Evolutionary conservation across 2,797 vertebrate genomes (phyloP).

Genomic region (Xiphorhynchus erythropygius): DNA sequence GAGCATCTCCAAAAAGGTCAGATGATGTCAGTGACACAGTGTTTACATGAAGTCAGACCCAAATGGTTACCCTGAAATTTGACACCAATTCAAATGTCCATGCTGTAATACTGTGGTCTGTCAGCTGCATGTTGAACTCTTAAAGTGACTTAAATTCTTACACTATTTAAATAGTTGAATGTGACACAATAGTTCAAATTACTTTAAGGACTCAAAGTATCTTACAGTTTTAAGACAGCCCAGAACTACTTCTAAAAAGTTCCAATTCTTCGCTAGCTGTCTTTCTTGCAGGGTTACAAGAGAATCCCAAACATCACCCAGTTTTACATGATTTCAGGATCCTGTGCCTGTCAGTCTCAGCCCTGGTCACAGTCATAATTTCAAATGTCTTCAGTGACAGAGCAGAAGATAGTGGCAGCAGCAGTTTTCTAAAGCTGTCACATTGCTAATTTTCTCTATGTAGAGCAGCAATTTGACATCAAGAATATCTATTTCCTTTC

Average conservation of each 20-base stretch:
- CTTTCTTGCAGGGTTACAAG: background rate
- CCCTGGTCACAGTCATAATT: background rate
- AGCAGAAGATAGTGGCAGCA: background rate
- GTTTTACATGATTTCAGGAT: background rate
- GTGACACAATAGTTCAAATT: background rate
- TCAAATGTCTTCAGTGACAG: background rate
- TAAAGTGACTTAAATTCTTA: background rate
- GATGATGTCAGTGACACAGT: rapidly evolving
- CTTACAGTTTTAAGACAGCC: background rate
- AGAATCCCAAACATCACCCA: background rate
- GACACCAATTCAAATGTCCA: background rate
- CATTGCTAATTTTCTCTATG: background rate
- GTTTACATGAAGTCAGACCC: background rate
- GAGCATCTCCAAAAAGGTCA: background rate
- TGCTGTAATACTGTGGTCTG: background rate
- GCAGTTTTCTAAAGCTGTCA: background rate
- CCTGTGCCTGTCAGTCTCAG: background rate
- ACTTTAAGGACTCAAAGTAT: background rate
- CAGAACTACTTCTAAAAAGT: background rate
- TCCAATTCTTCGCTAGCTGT: background rate
- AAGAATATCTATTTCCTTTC: background rate
- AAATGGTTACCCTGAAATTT: background rate
- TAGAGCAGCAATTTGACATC: background rate
- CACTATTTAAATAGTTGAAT: background rate
- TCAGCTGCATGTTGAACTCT: background rate